A percentile compares a stretch with the other conserved stretches of the same genome.
Conservation (phyloP, 30 jellyfish, hydroid and myxozoan genomes). For the Chrysaora quinquecirrha region DNA sequence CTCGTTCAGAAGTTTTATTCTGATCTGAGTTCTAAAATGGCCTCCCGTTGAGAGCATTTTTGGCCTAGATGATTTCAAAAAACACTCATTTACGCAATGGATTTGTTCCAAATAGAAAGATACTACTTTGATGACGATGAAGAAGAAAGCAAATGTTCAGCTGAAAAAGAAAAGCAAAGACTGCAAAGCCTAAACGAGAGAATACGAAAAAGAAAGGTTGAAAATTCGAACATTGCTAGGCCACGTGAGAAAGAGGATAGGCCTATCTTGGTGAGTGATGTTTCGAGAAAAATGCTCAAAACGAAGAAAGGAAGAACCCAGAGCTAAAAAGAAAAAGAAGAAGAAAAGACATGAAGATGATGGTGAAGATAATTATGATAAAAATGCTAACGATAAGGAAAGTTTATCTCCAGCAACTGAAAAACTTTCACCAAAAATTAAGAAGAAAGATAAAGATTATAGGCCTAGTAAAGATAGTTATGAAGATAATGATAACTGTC, state of each 20-base stretch:
- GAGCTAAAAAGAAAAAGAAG: neutral
- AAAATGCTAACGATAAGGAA: neutral
- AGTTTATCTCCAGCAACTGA: neutral
- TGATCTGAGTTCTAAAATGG: no score
- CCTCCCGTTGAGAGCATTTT: no score
- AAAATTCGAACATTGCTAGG: neutral
- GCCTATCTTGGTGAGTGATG: neutral
- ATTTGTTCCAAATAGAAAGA: conserved; percentile 58
- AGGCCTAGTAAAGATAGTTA: neutral
- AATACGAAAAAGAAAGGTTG: conserved; percentile 28
- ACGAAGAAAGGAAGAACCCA: neutral
- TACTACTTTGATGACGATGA: conserved; percentile 59
- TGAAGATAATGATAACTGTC: neutral
- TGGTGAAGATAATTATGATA: neutral
- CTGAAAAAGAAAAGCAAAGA: conserved; percentile 28
- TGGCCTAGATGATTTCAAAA: no score
- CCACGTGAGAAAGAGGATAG: neutral
- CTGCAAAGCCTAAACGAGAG: conserved; percentile 37
- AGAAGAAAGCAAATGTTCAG: neutral
- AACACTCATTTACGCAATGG: no score
- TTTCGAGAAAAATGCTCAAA: no score
- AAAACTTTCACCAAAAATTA: neutral
- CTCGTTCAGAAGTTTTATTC: no score
- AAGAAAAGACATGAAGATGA: neutral
- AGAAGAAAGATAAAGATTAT: neutral